Base-by-base conservation (phyloP, 2,113 vertebrate species). In the Poecile atricapillus region DNA sequence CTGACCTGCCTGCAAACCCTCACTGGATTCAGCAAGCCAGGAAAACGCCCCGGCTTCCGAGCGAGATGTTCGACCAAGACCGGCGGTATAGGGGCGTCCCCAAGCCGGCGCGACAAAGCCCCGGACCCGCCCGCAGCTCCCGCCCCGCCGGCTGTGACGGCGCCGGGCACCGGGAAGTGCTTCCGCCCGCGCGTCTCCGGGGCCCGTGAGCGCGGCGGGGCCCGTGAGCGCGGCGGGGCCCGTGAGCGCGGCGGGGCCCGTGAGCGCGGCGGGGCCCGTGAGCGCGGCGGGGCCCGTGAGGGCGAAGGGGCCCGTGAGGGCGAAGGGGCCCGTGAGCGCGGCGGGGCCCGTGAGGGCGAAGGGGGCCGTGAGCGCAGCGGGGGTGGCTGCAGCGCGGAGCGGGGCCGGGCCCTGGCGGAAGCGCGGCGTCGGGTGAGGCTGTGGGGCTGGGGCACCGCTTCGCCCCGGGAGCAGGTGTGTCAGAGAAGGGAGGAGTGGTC, bases 61-160 rank as follows among this genome's bases (percentile, higher is more conserved):
- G 2, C 0, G 11, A 14, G 2, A 9, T 3, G 15, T 2, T 9
- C 4, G 3, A 0, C 0, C 5, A 13, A 6, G 4, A 7, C 4
- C 8, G 3, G 10, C 23, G 1, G 2, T 2, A 7, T 6, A 9
- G 33, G 11, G 33, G 7, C 52, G 23, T 52, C 27, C 1, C 22
- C 30, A 2, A 9, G 20, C 10, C 7, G 39, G 19, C 9, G 10
- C 15, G 11, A 23, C 19, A 11, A 3, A 13, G 10, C 24, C 20
- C 2, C 43, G 8, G 44, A 37, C 55, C 55, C 79, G 44, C 64
- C 64, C 44, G 78, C 23, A 53, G 78, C 22, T n/a, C 30, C 37
- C 43, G 24, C 68, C 58, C 47, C 49, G 17, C 9, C 44, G 28
- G 25, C 24, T 18, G 81, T 83, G 80, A 83, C 67, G 80, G 56